Percentiles rank a stretch among this genome's conserved stretches.
phyloP scores from a whole-genome alignment of 2,113 vertebrate species.

The Saccopteryx bilineata region DNA sequence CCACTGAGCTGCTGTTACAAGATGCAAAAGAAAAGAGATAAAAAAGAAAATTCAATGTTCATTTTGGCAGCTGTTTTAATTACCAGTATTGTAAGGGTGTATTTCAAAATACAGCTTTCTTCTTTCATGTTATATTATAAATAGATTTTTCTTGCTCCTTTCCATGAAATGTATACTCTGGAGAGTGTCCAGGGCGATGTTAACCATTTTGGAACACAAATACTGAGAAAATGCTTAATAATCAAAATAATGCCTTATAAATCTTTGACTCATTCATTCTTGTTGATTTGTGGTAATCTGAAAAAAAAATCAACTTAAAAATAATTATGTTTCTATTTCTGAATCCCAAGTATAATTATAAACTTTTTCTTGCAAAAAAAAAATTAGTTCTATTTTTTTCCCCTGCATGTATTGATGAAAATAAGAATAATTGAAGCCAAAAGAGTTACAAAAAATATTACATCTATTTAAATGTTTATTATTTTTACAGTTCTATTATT shows the following conservation, averaged over 20 bases:
- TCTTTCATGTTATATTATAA: slow-evolving; percentile 52
- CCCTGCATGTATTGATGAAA: not conserved
- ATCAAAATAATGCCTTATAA: slow-evolving; percentile 45
- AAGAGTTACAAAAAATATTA: not conserved
- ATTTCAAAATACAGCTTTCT: slow-evolving; percentile 82
- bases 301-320: slow-evolving; percentile 26
- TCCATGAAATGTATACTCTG: slow-evolving; percentile 42
- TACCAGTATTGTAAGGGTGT: slow-evolving; percentile 81
- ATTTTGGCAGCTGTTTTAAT: slow-evolving; percentile 84
- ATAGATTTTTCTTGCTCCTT: slow-evolving; percentile 47
- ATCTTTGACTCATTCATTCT: slow-evolving; percentile 21
- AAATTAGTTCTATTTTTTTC: not conserved
- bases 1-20: slow-evolving; percentile 72
- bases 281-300: slow-evolving; percentile 52
- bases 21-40: slow-evolving; percentile 82
- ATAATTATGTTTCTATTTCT: slow-evolving; percentile 48
- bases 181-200: slow-evolving; percentile 5
- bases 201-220: slow-evolving; percentile 24
- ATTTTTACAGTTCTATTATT: slow-evolving; percentile 38
- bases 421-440: not conserved
- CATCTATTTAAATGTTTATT: slow-evolving; percentile 27
- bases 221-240: slow-evolving; percentile 49
- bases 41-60: slow-evolving; percentile 79
- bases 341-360: not conserved
- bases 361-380: slow-evolving; percentile 6